Percentiles rank a stretch among this genome's conserved stretches.
These are phyloP conservation scores for Eumeta japonica DNA, from an alignment of 1,140 invertebrate species.

Conservation along the genomic window DNA sequence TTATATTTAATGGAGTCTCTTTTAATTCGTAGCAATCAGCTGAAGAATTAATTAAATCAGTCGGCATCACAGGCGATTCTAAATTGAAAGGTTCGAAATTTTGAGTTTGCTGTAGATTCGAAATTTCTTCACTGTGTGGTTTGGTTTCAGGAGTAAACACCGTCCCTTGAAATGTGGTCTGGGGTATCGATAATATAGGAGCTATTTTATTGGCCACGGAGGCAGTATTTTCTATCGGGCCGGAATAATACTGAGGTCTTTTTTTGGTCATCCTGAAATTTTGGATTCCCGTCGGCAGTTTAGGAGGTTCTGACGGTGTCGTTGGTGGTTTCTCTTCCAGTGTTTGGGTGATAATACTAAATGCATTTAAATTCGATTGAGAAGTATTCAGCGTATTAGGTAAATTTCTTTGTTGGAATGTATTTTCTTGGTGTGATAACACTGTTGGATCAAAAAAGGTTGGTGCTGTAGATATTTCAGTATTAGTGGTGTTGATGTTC, in stretches of 20 bases:
- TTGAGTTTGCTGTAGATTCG: constrained; percentile 5
- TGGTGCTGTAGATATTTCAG: too few species aligned
- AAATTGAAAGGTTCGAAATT: too few species aligned
- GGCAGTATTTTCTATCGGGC: constrained; percentile 47
- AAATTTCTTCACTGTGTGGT: constrained; percentile 1
- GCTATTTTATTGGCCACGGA: constrained; percentile 41
- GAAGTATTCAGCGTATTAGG: too few species aligned
- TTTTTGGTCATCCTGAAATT: constrained; percentile 48
- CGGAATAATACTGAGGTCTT: constrained; percentile 49
- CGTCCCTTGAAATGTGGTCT: constrained; percentile 25
- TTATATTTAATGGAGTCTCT: constrained; percentile 17
- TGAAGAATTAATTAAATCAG: constrained; percentile 16
- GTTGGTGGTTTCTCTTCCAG: constrained; percentile 13
- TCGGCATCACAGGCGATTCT: constrained; percentile 12
- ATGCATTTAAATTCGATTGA: too few species aligned
- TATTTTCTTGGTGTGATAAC: too few species aligned
- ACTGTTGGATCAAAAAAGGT: too few species aligned
- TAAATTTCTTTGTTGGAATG: too few species aligned
- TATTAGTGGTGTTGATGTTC: too few species aligned
- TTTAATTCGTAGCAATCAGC: too few species aligned
- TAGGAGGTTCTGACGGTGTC: constrained; percentile 30
- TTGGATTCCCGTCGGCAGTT: constrained; percentile 24
- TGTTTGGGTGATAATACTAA: too few species aligned
- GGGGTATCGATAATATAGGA: constrained; percentile 23
- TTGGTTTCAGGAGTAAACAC: constrained; percentile 27